Conservation (phyloP, 1,140 invertebrate genomes). For the Drosophila equinoxialis region DNA sequence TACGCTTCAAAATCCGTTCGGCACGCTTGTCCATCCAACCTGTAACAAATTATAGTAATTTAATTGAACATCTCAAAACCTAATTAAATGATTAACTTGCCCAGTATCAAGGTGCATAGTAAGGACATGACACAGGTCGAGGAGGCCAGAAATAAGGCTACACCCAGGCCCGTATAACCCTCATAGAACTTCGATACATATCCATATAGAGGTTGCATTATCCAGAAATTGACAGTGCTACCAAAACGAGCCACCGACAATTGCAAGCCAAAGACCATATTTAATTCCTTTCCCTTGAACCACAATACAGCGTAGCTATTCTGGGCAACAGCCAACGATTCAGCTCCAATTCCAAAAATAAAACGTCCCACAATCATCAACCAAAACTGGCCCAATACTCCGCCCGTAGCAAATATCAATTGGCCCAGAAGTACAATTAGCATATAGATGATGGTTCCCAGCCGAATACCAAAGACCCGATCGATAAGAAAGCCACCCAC, state of each 20-base stretch:
- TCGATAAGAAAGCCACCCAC: conserved; percentile 98
- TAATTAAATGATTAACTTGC: conserved; percentile 27
- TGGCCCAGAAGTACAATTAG: conserved; percentile 91
- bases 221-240: conserved; percentile 96
- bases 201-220: conserved; percentile 94
- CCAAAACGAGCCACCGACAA: conserved; percentile 97
- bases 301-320: conserved; percentile 98
- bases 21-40: conserved; percentile 93
- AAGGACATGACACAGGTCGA: conserved; percentile 93
- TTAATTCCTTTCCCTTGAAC: conserved; percentile 98
- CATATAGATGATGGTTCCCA: conserved; percentile 96
- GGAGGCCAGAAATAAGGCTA: conserved; percentile 91
- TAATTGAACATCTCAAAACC: too few relatives aligned
- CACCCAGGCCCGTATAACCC: conserved; percentile 90
- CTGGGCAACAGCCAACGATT: conserved; percentile 97
- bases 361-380: conserved; percentile 97
- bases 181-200: conserved; percentile 88
- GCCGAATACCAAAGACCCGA: conserved; percentile 95
- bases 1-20: conserved; percentile 89
- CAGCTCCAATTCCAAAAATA: conserved; percentile 98
- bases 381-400: conserved; percentile 91
- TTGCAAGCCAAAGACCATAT: conserved; percentile 98
- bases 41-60: conserved; percentile 3
- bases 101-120: conserved; percentile 90
- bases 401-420: conserved; percentile 94